Percentiles rank a stretch among this genome's conserved stretches.
Evolutionary conservation across 1,140 invertebrate genomes (phyloP).

Genomic region (Drosophila pruinosa): DNA sequence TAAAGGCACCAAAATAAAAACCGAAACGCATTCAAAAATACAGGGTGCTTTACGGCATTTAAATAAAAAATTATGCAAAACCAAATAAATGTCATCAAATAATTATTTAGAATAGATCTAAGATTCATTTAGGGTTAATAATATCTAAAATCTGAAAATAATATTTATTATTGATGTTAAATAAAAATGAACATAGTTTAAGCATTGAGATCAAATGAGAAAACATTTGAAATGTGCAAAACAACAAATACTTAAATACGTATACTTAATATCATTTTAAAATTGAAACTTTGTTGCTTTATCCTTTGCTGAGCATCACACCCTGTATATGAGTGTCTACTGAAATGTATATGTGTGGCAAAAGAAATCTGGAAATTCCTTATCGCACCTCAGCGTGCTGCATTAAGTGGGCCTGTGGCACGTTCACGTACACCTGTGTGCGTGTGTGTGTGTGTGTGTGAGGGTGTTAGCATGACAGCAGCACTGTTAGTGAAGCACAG

Average conservation of each 20-base stretch:
- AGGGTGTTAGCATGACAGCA: neutral
- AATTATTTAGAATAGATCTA: too few relatives aligned
- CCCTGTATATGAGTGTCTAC: slow-evolving; percentile 49
- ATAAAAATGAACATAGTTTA: too few relatives aligned
- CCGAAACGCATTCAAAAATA: slow-evolving; percentile 29
- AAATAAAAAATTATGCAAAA: neutral
- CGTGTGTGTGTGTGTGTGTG: neutral
- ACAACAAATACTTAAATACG: neutral
- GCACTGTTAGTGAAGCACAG: neutral
- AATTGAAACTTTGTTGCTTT: too few relatives aligned
- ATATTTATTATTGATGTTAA: too few relatives aligned
- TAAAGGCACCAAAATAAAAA: slow-evolving; percentile 56
- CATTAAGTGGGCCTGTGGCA: slow-evolving; percentile 76
- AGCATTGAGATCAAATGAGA: too few relatives aligned
- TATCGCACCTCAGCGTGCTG: slow-evolving; percentile 74
- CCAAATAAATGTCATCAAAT: too few relatives aligned
- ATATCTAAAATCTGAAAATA: too few relatives aligned
- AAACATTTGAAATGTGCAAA: too few relatives aligned
- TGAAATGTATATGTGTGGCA: slow-evolving; percentile 44
- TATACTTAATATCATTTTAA: neutral
- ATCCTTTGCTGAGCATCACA: neutral
- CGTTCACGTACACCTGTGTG: slow-evolving; percentile 55
- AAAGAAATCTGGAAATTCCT: slow-evolving; percentile 80
- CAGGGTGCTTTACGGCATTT: slow-evolving; percentile 31
- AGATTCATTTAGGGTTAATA: too few relatives aligned